Conservation (phyloP, 2,888 invertebrate species). For the Chrysotoxum bicinctum region DNA sequence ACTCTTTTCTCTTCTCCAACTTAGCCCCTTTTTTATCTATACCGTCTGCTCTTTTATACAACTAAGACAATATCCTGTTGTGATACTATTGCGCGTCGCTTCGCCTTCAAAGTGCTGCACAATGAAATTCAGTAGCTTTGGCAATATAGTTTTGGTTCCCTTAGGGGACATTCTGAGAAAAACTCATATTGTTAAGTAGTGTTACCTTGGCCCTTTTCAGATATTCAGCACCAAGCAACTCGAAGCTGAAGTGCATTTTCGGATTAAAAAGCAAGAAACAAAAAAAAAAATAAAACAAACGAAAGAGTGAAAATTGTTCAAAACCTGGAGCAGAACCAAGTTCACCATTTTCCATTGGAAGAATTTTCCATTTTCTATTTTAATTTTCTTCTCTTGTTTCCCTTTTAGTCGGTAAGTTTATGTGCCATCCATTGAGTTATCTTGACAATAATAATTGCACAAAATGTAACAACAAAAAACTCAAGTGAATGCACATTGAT, state of each 20-base stretch:
- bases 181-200: slow-evolving; percentile 66
- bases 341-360: slow-evolving; percentile 38
- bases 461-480: slow-evolving; percentile 47
- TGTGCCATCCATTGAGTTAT: slow-evolving; percentile 53
- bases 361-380: slow-evolving; percentile 10
- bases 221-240: not conserved
- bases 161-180: slow-evolving; percentile 23
- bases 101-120: slow-evolving; percentile 21
- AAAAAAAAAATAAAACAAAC: not conserved
- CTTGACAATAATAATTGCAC: slow-evolving; percentile 61
- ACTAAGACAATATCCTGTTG: slow-evolving; percentile 23
- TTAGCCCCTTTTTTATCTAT: not conserved
- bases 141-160: slow-evolving; percentile 7
- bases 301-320: not conserved
- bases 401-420: not conserved
- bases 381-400: slow-evolving; percentile 33
- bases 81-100: slow-evolving; percentile 15
- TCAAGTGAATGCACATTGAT: slow-evolving; percentile 50
- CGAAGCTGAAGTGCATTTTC: slow-evolving; percentile 51
- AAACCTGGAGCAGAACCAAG: slow-evolving; percentile 55
- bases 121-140: slow-evolving; percentile 38
- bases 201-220: slow-evolving; percentile 57
- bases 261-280: slow-evolving; percentile 38
- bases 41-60: not conserved
- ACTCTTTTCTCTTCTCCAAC: not conserved